phyloP scores from a whole-genome alignment of 2,113 vertebrate species.

The Rhineura floridana region DNA sequence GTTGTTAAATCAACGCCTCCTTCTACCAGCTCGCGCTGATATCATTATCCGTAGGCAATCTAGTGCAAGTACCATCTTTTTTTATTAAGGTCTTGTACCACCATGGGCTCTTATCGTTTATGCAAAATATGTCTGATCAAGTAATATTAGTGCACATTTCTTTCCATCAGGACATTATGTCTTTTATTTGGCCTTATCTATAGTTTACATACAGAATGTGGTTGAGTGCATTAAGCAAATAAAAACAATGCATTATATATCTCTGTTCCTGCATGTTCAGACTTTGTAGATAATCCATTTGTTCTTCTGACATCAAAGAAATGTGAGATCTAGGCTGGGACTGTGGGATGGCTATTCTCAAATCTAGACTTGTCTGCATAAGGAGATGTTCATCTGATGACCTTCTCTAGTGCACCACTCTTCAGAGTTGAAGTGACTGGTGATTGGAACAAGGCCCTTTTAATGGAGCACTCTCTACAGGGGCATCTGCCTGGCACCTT shows the following conservation, averaged over 20 bases:
- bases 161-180: slow-evolving; percentile 13
- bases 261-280: not conserved
- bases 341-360: not conserved
- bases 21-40: slow-evolving; percentile 19
- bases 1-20: slow-evolving; percentile 6
- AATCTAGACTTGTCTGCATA: not conserved
- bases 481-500: not conserved
- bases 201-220: slow-evolving; percentile 5
- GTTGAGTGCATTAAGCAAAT: slow-evolving; percentile 12
- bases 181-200: slow-evolving; percentile 25
- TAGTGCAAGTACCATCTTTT: not conserved
- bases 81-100: slow-evolving; percentile 9
- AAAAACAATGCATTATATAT: too few species aligned
- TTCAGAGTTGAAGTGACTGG: not conserved
- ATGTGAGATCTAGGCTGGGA: not conserved
- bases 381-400: not conserved
- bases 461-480: too few species aligned
- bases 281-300: not conserved
- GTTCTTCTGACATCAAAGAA: not conserved
- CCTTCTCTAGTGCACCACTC: not conserved
- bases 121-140: slow-evolving; percentile 1
- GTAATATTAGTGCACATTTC: not conserved
- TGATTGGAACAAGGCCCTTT: not conserved
- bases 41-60: not conserved
- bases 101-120: not conserved